These are phyloP conservation scores for Rhinopithecus roxellana DNA, from an alignment of 2,113 vertebrate genomes.

Conservation along the genomic window DNA sequence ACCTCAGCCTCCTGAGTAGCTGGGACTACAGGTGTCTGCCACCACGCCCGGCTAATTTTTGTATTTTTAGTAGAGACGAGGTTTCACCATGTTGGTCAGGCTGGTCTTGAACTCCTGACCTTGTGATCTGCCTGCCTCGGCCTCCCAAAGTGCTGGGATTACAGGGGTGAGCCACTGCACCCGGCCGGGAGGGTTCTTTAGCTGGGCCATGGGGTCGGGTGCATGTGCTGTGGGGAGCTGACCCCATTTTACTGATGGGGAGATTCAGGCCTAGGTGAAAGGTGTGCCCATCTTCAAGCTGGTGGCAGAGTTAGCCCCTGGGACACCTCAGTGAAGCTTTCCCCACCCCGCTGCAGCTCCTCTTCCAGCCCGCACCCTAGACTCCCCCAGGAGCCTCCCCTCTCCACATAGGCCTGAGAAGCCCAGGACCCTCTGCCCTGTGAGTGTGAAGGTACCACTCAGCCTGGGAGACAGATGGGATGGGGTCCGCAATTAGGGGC, in stretches of 20 bases:
- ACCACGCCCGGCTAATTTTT: no score
- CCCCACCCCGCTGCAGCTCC: fast-evolving
- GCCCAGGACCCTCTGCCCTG: not conserved
- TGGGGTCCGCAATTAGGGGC: not conserved
- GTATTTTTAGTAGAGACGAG: no score
- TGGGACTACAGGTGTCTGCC: no score
- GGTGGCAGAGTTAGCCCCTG: not conserved
- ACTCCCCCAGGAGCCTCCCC: not conserved
- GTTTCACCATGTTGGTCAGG: no score
- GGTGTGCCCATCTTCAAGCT: not conserved
- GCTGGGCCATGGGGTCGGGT: not conserved
- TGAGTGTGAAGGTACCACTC: not conserved
- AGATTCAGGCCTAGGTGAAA: not conserved
- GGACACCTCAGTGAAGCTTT: not conserved
- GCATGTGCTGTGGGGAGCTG: not conserved
- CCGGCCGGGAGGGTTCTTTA: not conserved
- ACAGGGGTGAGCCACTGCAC: no score
- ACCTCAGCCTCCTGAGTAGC: no score
- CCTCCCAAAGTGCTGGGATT: no score
- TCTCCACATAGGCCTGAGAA: not conserved
- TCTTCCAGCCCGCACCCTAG: not conserved
- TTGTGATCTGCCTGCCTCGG: no score
- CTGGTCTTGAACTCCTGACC: no score
- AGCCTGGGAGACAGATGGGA: not conserved
- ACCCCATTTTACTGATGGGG: not conserved